Conservation (phyloP, 92 coral and sea anemone species). For the Epizoanthus ramosus region DNA sequence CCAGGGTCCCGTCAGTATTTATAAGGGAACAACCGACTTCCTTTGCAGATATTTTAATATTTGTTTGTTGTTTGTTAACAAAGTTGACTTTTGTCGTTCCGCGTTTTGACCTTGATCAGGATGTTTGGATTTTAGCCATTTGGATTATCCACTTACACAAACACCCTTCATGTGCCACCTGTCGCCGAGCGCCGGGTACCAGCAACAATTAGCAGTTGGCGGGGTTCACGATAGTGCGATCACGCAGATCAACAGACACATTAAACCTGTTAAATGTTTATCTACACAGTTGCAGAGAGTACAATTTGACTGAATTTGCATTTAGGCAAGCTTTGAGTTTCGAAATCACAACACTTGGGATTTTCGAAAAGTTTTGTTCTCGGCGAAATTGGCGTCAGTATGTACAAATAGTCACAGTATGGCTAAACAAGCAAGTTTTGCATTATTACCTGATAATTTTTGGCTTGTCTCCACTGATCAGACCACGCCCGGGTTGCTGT, state of each 20-base stretch:
- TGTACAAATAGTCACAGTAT: conserved; percentile 8
- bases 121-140: too few species aligned
- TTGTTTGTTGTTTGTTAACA: too few species aligned
- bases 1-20: too few species aligned
- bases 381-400: conserved; percentile 3
- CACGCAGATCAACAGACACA: conserved; percentile 19
- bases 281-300: neutral
- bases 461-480: neutral
- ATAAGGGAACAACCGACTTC: too few species aligned
- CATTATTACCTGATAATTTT: conserved; percentile 14
- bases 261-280: neutral
- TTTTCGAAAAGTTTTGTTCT: too few species aligned
- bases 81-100: too few species aligned
- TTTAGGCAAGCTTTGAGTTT: neutral
- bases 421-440: conserved; percentile 7
- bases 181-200: neutral
- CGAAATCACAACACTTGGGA: neutral
- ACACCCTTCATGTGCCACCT: too few species aligned
- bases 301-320: too few species aligned
- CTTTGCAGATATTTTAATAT: too few species aligned
- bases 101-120: too few species aligned
- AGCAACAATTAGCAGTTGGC: neutral
- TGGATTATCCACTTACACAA: too few species aligned
- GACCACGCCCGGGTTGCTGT: conserved; percentile 8
- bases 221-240: neutral